Conservation (phyloP, 2,888 invertebrate genomes). For the Acholoe squamosa region DNA sequence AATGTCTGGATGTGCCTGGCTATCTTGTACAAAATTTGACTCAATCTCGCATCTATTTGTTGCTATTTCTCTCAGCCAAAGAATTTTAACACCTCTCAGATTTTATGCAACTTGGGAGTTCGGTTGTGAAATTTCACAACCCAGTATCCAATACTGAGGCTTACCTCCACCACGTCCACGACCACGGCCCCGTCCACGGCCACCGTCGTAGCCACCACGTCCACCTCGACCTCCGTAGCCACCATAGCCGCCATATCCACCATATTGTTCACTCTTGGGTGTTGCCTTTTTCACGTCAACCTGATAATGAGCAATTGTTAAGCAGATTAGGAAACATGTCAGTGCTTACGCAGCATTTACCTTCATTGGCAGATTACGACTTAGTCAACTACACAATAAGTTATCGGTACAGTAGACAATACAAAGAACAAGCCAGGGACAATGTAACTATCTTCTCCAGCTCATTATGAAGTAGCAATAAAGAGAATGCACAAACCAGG, state of each 20-base stretch:
- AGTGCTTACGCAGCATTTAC: not conserved
- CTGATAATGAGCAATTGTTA: slow-evolving; percentile 69
- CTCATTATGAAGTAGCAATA: slow-evolving; percentile 46
- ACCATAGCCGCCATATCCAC: slow-evolving; percentile 74
- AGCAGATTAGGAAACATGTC: not conserved
- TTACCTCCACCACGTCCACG: slow-evolving; percentile 71
- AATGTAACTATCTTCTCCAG: slow-evolving; percentile 53
- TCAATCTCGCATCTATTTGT: too few relatives aligned
- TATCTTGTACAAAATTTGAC: too few relatives aligned
- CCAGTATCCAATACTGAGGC: not conserved
- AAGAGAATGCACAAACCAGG: slow-evolving; percentile 61
- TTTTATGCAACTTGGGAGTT: too few relatives aligned
- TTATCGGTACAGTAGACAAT: slow-evolving; percentile 56
- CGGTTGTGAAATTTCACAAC: too few relatives aligned
- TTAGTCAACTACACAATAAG: slow-evolving; percentile 58
- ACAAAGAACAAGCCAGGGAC: slow-evolving; percentile 60
- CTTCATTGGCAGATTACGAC: slow-evolving; percentile 24
- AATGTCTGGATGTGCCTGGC: too few relatives aligned
- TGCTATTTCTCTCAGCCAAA: too few relatives aligned
- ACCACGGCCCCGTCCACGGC: slow-evolving; percentile 75
- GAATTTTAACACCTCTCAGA: too few relatives aligned
- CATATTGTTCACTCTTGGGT: slow-evolving; percentile 84
- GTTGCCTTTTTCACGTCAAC: slow-evolving; percentile 96
- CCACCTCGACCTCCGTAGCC: slow-evolving; percentile 84
- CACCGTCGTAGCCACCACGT: slow-evolving; percentile 81